Evolutionary conservation across 2,113 vertebrate genomes (phyloP), one percentile per base, ranked within the genome.

Genomic region (Engystomops pustulosus): DNA sequence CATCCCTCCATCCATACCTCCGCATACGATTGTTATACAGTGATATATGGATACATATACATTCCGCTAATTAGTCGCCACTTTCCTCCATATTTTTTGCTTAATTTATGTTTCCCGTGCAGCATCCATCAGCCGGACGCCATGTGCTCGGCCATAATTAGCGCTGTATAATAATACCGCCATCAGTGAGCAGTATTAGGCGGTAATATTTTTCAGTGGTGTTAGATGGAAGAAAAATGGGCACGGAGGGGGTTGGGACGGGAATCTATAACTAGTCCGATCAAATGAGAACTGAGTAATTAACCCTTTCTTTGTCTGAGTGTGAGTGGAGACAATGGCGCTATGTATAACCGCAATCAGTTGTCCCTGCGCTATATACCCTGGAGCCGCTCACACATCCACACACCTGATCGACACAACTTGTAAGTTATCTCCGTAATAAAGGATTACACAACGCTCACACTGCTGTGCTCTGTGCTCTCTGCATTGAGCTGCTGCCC

Each of bases 31-130:
- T 27, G 47, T 55, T 82, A 38, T n/a, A 1, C 2, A 3, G 53
- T 23, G 68, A 47, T n/a, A 25, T 70, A 41, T 58, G 4, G 68
- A 45, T 62, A 62, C 53, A 23, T 38, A 15, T 72, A 30, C 32
- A 30, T 62, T 25, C 41, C 18, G 14, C 81, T 75, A 83, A 83
- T 83, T 75, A 83, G 81, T 83, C 55, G 25, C 25, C 17, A 2
- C 69, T 71, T 45, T n/a, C 34, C 41, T 12, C 4, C 15, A 3
- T 23, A 6, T 3, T 36, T 32, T 32, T 18, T 36, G 69, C 7
- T 17, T 27, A 55, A 76, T 83, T 76, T 83, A 75, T 27, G 38
- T 25, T n/a, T 36, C 23, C 6, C 6, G 9, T 27, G 38, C 23
- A 44, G 45, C 55, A 65, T 83, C 70, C 44, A 34, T 83, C 70